These are phyloP conservation scores for Sinocyclocheilus anshuiensis DNA, from an alignment of 2,113 vertebrate species.

Conservation along the genomic window DNA sequence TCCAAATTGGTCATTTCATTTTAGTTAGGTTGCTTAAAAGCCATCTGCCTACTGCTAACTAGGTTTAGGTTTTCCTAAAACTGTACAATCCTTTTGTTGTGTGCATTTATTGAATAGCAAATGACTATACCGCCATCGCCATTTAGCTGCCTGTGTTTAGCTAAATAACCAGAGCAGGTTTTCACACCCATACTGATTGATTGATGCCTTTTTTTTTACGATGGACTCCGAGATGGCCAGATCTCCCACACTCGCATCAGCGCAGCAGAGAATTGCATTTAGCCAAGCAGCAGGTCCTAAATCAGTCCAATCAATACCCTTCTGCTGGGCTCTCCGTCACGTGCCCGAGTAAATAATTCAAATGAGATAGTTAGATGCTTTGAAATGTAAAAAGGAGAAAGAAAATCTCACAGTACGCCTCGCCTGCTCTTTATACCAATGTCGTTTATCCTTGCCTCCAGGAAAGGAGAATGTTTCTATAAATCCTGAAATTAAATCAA, in stretches of 20 bases:
- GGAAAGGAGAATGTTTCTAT: slow-evolving; percentile 56
- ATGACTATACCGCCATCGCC: slow-evolving; percentile 24
- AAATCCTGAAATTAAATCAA: slow-evolving; percentile 71
- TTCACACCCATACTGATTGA: slow-evolving; percentile 52
- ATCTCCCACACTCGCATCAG: slow-evolving; percentile 56
- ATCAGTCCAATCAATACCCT: slow-evolving; percentile 73
- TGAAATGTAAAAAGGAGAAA: slow-evolving; percentile 66
- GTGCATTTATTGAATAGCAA: slow-evolving; percentile 31
- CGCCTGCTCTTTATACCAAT: slow-evolving; percentile 56
- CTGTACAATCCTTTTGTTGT: not conserved
- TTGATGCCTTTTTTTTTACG: slow-evolving; percentile 55
- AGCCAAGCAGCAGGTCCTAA: slow-evolving; percentile 71
- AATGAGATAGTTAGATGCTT: slow-evolving; percentile 67
- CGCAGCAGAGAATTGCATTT: slow-evolving; percentile 63
- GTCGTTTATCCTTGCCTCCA: slow-evolving; percentile 49
- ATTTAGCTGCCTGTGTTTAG: slow-evolving; percentile 38
- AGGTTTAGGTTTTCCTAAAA: not conserved
- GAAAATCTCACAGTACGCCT: slow-evolving; percentile 63
- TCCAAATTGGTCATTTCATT: not conserved
- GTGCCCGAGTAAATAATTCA: slow-evolving; percentile 76
- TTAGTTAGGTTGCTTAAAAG: not conserved
- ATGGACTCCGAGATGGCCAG: slow-evolving; percentile 59
- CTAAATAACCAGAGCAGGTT: slow-evolving; percentile 54
- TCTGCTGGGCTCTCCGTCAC: slow-evolving; percentile 70
- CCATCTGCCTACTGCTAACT: not conserved